These are phyloP conservation scores for Drosophila novamexicana DNA, from an alignment of 1,140 invertebrate species.

Conservation along the genomic window DNA sequence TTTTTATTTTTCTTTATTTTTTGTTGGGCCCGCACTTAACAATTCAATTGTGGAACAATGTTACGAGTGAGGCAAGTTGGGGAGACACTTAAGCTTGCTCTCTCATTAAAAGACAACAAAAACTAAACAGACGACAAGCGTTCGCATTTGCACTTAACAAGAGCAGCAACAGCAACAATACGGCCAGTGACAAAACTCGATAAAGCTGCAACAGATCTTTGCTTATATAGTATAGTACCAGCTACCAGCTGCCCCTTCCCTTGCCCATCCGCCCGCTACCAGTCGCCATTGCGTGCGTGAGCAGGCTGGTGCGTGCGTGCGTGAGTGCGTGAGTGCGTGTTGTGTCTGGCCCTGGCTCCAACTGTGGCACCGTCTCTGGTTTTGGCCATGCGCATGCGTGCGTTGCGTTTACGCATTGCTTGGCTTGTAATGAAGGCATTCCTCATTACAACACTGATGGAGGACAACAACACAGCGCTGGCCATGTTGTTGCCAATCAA, in stretches of 20 bases:
- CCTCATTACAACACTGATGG: slow-evolving; percentile 60
- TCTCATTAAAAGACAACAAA: slow-evolving; percentile 38
- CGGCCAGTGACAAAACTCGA: slow-evolving; percentile 57
- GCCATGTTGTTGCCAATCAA: slow-evolving; percentile 80
- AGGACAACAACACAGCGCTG: slow-evolving; percentile 58
- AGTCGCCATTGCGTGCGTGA: slow-evolving; percentile 48
- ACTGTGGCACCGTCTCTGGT: slow-evolving; percentile 3
- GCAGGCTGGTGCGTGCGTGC: slow-evolving; percentile 20
- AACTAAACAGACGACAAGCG: slow-evolving; percentile 30
- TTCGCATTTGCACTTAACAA: slow-evolving; percentile 76
- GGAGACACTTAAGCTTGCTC: slow-evolving; percentile 21
- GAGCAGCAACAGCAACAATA: slow-evolving; percentile 40
- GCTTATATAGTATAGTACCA: slow-evolving; percentile 3
- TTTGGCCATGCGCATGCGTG: slow-evolving; percentile 70
- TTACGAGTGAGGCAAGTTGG: slow-evolving; percentile 16
- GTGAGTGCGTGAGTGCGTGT: slow-evolving; percentile 46
- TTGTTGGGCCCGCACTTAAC: slow-evolving; percentile 60
- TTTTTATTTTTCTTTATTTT: background rate
- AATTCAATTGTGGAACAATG: slow-evolving; percentile 76
- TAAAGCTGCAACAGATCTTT: slow-evolving; percentile 49
- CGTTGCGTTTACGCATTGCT: slow-evolving; percentile 74
- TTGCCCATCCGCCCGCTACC: background rate
- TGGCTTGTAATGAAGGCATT: slow-evolving; percentile 78
- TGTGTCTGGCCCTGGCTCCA: slow-evolving; percentile 12
- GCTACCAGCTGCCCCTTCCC: background rate